Percentiles rank a stretch among this genome's conserved stretches.
phyloP scores from a whole-genome alignment of 2,888 invertebrate genomes.

The Aleiodes testaceus region DNA sequence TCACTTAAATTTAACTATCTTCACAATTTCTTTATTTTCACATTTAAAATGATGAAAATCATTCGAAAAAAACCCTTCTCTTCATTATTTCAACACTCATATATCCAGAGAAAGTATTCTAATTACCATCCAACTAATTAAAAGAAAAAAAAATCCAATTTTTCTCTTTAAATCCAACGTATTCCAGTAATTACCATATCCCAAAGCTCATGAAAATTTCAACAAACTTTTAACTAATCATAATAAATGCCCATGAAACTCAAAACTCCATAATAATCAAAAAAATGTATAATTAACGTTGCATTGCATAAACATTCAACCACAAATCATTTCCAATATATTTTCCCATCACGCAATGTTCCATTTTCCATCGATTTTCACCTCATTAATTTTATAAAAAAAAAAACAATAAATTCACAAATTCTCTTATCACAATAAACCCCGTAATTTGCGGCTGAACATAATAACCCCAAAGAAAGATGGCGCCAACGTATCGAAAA shows the following conservation, averaged over 20 bases:
- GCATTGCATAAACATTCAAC: no score
- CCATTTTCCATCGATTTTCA: no score
- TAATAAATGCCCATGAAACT: conserved; percentile 2
- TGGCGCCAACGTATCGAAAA: conserved; percentile 66
- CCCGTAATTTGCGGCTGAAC: conserved; percentile 10
- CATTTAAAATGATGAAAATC: no score
- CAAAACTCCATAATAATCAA: not conserved
- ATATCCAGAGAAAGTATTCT: not conserved
- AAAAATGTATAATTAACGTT: not conserved
- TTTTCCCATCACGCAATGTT: no score
- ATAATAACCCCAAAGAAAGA: conserved; percentile 52
- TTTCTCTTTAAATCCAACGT: not conserved
- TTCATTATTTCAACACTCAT: not conserved
- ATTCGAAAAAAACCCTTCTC: not conserved
- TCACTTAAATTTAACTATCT: not conserved
- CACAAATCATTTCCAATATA: no score
- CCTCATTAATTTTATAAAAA: no score
- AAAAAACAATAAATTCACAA: no score
- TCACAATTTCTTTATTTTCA: not conserved
- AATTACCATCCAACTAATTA: no score
- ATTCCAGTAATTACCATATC: not conserved
- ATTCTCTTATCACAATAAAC: no score
- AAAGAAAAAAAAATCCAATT: no score
- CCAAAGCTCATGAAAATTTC: not conserved
- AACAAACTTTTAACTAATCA: conserved; percentile 7